A percentile compares a stretch with the other conserved stretches of the same genome.
These are phyloP conservation scores for Malthinus flaveolus DNA, from an alignment of 2,888 invertebrate genomes.

Conservation along the genomic window DNA sequence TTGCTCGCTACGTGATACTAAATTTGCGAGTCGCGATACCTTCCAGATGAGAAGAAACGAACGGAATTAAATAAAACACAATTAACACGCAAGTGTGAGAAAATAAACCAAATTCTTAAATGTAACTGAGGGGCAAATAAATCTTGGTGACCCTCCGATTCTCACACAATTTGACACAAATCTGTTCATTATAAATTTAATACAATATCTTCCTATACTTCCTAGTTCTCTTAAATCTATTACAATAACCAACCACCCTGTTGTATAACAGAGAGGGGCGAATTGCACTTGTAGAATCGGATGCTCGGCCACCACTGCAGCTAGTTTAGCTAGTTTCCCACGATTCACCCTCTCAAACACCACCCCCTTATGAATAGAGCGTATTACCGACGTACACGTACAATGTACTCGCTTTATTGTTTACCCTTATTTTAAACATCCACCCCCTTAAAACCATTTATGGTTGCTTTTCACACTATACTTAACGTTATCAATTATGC, in stretches of 20 bases:
- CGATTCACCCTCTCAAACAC: constrained; percentile 27
- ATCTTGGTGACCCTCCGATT: constrained; percentile 5
- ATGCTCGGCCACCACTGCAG: constrained; percentile 24
- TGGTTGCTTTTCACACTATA: constrained; percentile 22
- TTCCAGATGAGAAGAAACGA: no score
- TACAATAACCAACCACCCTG: constrained; percentile 17
- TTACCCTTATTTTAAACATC: constrained; percentile 21
- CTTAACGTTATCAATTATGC: constrained; percentile 24
- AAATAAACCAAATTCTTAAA: no score
- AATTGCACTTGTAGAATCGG: constrained; percentile 20
- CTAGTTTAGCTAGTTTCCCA: constrained; percentile 26
- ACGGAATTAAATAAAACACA: no score
- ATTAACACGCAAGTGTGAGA: no score
- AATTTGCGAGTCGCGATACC: no score
- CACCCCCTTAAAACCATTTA: constrained; percentile 20
- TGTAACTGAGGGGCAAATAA: not conserved
- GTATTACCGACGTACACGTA: constrained; percentile 13
- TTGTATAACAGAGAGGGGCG: constrained; percentile 19
- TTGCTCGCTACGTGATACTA: no score
- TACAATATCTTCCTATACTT: constrained; percentile 19
- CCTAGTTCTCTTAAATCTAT: constrained; percentile 20
- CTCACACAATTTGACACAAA: constrained; percentile 8
- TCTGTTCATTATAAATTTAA: constrained; percentile 17
- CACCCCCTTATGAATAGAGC: constrained; percentile 19
- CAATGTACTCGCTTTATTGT: constrained; percentile 14